Conservation (phyloP, 92 coral and sea anemone species). For the Epizoanthus rinbou region DNA sequence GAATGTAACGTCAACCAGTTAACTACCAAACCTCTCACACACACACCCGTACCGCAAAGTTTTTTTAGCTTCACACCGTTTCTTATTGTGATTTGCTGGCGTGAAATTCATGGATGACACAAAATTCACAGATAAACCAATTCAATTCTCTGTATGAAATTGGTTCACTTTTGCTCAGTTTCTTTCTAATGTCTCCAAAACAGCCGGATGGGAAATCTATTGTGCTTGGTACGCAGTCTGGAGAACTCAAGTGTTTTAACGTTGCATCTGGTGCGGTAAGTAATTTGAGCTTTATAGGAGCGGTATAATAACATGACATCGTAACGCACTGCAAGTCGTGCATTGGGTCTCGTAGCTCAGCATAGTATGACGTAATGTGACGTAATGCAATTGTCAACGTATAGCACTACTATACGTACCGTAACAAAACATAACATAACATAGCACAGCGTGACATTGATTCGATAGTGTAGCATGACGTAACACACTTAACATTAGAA, state of each 20-base stretch:
- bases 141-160: not conserved
- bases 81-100: too few species aligned
- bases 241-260: conserved; percentile 85
- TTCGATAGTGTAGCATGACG: too few species aligned
- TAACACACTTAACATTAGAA: too few species aligned
- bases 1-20: too few species aligned
- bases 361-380: not conserved
- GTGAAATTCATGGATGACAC: too few species aligned
- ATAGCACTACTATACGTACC: not conserved
- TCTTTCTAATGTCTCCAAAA: not conserved
- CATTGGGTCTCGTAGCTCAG: not conserved
- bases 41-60: too few species aligned
- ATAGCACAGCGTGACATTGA: too few species aligned
- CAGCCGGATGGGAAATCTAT: conserved; percentile 86
- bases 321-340: not conserved
- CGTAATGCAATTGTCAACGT: not conserved
- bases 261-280: conserved; percentile 85
- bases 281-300: too few species aligned
- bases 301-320: not conserved
- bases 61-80: too few species aligned
- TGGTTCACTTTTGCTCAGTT: not conserved
- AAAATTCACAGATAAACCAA: not conserved
- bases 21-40: too few species aligned
- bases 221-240: conserved; percentile 88
- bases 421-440: too few species aligned